Conservation (phyloP, 1,140 invertebrate genomes). For the Drosophila tristis region DNA sequence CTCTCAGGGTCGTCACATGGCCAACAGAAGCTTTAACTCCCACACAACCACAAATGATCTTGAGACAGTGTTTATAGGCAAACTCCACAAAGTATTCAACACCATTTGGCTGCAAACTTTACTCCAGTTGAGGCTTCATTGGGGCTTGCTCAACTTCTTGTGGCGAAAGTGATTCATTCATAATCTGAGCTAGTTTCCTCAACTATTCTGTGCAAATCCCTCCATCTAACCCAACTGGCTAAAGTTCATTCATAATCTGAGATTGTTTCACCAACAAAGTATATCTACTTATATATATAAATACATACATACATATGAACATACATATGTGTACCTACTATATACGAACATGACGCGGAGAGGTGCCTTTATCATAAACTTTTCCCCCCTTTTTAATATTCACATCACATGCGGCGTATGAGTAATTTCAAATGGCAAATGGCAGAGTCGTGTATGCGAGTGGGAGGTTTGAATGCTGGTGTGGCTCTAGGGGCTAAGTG, state of each 20-base stretch:
- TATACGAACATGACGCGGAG: background rate
- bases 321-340: conserved; percentile 4
- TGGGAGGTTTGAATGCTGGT: background rate
- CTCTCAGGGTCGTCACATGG: too few relatives aligned
- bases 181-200: conserved; percentile 22
- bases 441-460: conserved; percentile 35
- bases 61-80: background rate
- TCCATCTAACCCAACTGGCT: conserved; percentile 22
- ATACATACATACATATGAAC: background rate
- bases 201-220: conserved; percentile 26
- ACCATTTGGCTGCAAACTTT: conserved; percentile 19
- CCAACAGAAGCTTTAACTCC: background rate
- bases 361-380: conserved; percentile 48
- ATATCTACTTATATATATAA: conserved; percentile 15
- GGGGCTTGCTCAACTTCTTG: conserved; percentile 29
- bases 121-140: background rate
- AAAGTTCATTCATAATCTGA: conserved; percentile 54
- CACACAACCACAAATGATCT: background rate
- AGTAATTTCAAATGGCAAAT: conserved; percentile 58
- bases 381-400: conserved; percentile 48
- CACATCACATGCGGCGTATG: conserved; percentile 60
- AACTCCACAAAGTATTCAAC: conserved; percentile 6
- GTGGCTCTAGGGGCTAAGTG: conserved; percentile 12
- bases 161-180: conserved; percentile 47
- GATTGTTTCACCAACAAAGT: conserved; percentile 45